phyloP scores from a whole-genome alignment of 2,113 vertebrate genomes.

The Crotophaga sulcirostris region DNA sequence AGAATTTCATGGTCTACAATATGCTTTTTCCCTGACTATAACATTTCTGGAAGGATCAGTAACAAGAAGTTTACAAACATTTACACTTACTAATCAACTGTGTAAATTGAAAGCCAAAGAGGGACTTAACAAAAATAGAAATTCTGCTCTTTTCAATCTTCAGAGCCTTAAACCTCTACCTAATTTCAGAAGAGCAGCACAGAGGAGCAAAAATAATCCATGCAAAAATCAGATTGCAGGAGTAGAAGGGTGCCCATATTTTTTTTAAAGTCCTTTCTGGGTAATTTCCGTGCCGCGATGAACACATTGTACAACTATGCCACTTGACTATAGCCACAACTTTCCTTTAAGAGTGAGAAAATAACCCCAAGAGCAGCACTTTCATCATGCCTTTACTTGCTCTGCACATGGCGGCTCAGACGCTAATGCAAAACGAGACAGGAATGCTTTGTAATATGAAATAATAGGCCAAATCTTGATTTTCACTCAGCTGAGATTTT shows the following conservation, averaged over 20 bases:
- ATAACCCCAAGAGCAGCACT: background rate
- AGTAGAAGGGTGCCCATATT: background rate
- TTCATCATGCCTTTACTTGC: background rate
- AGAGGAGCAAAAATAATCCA: background rate
- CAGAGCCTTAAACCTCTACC: background rate
- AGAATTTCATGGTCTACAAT: background rate
- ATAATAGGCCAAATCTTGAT: background rate
- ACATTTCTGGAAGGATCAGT: background rate
- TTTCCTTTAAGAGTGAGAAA: conserved; percentile 7
- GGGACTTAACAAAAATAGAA: background rate
- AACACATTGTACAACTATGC: background rate
- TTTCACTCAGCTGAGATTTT: background rate
- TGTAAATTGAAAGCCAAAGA: background rate
- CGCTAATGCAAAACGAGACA: background rate
- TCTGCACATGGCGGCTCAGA: background rate
- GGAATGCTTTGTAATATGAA: background rate
- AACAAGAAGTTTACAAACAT: background rate
- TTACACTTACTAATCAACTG: background rate
- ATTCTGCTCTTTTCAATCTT: background rate
- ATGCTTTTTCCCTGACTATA: background rate
- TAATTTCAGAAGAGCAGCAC: background rate
- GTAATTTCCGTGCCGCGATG: background rate
- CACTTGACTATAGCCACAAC: background rate
- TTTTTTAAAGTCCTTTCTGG: background rate
- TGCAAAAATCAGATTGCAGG: background rate